Base-by-base conservation (phyloP, 1,140 invertebrate species). In the Lamellibrachia luymesi region DNA sequence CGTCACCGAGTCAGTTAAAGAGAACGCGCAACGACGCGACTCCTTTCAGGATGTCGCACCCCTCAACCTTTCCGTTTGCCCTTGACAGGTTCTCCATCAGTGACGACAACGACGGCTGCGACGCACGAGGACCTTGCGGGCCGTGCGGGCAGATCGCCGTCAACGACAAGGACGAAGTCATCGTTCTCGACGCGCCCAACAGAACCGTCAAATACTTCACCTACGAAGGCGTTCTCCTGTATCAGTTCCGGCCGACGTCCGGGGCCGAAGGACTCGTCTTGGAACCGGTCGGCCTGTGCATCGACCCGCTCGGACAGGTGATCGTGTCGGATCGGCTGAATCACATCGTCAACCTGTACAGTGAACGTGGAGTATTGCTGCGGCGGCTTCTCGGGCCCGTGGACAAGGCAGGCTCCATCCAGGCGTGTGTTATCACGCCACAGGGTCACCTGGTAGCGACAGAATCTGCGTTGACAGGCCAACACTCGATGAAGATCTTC, bases 401-500 rank as follows among this genome's bases (percentile, higher is more conserved):
- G 64, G 95, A 96, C 92, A 95, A 94, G 49, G 94, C 93, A 49
- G 95, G 95, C 17, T 80, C 94, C 51, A 93, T 96, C 50, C 95
- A 96, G 93, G 92, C 95, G 92, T 94, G 95, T 92, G 94, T 94
- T 91, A 92, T 95, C 17, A 95, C 95, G 92, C 95, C 94, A 50
- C 95, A 96, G 93, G 96, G 96, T 90, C 96, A 96, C 92, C 52
- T 96, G 51, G 94, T 95, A 8, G 93, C 93, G 0, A 94, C 95
- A 13, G 96, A 96, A 92, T 95, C 94, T 93, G 95, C 95, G 90
- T 89, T 95, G 90, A 93, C 94, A 10, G 95, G 95, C 91, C 94
- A 94, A 10, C 96, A 96, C 93, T 95, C 95, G 89, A 22, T 96
- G 10, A 96, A 96, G 93, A 95, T 96, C 92, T 96, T 95, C 92